Conservation (phyloP, 1,140 invertebrate genomes). For the Penaeus japonicus region DNA sequence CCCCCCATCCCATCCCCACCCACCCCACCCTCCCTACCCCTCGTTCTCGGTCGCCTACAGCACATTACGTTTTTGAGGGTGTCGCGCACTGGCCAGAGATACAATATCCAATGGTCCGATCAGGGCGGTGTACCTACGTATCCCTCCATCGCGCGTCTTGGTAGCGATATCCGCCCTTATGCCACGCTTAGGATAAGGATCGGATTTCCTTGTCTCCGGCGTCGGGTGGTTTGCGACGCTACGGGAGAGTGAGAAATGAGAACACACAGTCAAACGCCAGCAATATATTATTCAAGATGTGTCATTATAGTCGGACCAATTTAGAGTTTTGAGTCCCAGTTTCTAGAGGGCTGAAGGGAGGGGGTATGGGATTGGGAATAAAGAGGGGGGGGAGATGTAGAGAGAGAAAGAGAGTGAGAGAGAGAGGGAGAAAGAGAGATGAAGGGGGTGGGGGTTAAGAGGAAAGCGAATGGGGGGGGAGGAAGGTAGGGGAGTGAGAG, state of each 20-base stretch:
- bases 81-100: conserved; percentile 53
- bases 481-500: background rate
- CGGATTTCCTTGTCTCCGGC: background rate
- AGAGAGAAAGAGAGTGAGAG: background rate
- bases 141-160: background rate
- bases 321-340: conserved; percentile 53
- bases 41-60: conserved; percentile 23
- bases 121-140: conserved; percentile 33
- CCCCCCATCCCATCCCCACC: too few species aligned
- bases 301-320: conserved; percentile 53
- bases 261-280: conserved; percentile 55
- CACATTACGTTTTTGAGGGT: conserved; percentile 56
- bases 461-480: background rate
- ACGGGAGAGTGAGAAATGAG: conserved; percentile 47
- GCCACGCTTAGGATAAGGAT: background rate
- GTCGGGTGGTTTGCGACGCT: conserved; percentile 22
- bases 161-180: background rate
- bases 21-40: background rate
- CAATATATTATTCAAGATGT: conserved; percentile 57
- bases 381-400: background rate
- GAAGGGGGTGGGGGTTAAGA: background rate
- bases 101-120: conserved; percentile 50
- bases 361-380: background rate
- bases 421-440: background rate
- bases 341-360: background rate